Evolutionary conservation across 35 echinoderm and acorn worm genomes (phyloP).

Genomic region (Acanthaster planci): DNA sequence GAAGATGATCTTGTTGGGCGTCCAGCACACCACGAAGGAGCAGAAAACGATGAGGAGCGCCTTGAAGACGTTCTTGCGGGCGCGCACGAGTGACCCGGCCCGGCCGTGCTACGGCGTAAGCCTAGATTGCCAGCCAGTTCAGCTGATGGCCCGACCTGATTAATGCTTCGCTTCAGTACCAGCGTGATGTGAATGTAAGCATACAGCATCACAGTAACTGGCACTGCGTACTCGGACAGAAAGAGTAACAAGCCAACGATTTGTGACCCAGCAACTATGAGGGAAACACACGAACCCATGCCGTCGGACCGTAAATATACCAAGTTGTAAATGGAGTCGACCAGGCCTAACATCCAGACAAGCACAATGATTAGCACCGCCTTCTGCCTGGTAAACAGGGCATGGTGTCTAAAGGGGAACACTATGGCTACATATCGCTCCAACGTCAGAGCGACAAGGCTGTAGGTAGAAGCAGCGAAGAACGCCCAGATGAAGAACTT

Average conservation of each 20-base stretch:
- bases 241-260: background rate
- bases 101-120: background rate
- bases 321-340: background rate
- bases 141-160: background rate
- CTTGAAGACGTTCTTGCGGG: conserved; percentile 45
- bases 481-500: conserved; percentile 55
- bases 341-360: conserved; percentile 18
- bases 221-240: conserved; percentile 28
- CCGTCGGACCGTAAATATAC: background rate
- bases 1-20: conserved; percentile 77
- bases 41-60: conserved; percentile 61
- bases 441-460: conserved; percentile 40
- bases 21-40: conserved; percentile 78
- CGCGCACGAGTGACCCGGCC: background rate
- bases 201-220: background rate
- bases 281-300: background rate
- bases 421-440: conserved; percentile 65
- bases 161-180: conserved; percentile 1
- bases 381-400: background rate
- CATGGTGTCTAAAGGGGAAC: conserved; percentile 32
- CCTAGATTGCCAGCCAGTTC: background rate
- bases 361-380: background rate
- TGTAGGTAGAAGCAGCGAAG: conserved; percentile 52
- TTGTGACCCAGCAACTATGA: background rate
- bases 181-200: background rate